Percentiles rank a stretch among this genome's conserved stretches.
Conservation (phyloP, 2,113 vertebrate genomes). For the Apodemus speciosus region DNA sequence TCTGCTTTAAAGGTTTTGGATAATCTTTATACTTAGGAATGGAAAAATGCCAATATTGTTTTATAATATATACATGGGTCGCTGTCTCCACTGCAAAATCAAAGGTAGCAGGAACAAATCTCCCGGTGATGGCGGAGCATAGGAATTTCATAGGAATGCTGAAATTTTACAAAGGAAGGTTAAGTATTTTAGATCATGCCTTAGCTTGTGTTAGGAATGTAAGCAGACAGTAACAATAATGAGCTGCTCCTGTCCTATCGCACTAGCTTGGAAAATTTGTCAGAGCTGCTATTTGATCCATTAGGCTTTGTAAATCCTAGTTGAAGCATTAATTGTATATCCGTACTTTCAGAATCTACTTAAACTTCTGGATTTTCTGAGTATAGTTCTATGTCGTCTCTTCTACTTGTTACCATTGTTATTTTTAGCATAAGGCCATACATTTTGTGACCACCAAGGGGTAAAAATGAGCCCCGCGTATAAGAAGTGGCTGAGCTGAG, state of each 20-base stretch:
- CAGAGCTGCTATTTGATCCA: not conserved
- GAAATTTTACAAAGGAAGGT: not conserved
- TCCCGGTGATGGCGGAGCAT: not conserved
- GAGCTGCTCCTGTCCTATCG: not conserved
- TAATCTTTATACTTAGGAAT: slow-evolving; percentile 13
- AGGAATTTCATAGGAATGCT: not conserved
- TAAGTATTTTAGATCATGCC: not conserved
- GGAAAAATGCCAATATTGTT: not conserved
- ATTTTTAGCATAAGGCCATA: not conserved
- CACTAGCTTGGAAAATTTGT: not conserved
- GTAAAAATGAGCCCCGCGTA: not conserved
- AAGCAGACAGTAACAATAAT: not conserved
- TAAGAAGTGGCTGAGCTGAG: not conserved
- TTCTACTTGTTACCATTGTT: not conserved
- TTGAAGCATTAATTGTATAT: not conserved
- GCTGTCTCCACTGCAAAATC: not conserved
- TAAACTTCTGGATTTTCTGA: not conserved
- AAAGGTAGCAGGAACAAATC: not conserved
- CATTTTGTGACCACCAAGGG: not conserved
- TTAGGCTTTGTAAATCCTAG: not conserved
- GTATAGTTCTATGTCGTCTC: not conserved
- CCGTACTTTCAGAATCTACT: not conserved
- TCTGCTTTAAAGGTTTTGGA: not conserved
- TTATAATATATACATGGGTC: not conserved
- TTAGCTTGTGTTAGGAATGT: not conserved